Percentiles rank a stretch among this genome's conserved stretches.
phyloP scores from a whole-genome alignment of 2,113 vertebrate species.

The Pogona vitticeps region DNA sequence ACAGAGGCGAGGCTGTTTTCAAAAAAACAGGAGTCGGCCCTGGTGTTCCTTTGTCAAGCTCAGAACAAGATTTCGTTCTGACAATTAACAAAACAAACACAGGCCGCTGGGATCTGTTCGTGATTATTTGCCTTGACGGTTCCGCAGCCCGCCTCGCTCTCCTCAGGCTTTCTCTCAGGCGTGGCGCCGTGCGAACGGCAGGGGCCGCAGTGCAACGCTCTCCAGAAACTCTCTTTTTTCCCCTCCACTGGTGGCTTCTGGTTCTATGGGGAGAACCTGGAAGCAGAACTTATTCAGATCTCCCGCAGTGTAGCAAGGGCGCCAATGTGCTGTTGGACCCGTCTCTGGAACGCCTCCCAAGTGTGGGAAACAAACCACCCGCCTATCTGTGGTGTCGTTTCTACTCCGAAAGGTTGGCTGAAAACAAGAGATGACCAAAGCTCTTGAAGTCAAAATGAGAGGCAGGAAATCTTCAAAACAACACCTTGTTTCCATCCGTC shows the following conservation, averaged over 20 bases:
- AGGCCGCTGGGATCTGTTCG: slow-evolving; percentile 60
- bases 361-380: background rate
- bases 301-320: background rate
- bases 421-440: background rate
- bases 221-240: slow-evolving; percentile 8
- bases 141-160: slow-evolving; percentile 33
- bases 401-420: background rate
- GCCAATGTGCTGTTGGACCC: background rate
- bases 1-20: background rate
- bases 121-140: slow-evolving; percentile 63
- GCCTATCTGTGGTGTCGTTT: background rate
- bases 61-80: slow-evolving; percentile 60
- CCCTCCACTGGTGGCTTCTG: background rate
- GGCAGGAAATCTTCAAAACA: too few relatives aligned
- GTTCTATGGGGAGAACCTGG: background rate
- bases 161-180: background rate
- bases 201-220: background rate
- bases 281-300: rapidly evolving
- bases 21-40: background rate
- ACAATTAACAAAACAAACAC: slow-evolving; percentile 65
- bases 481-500: background rate
- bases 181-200: slow-evolving; percentile 4
- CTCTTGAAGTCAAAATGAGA: background rate
- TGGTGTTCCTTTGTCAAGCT: slow-evolving; percentile 54
- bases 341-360: slow-evolving; percentile 8